Conservation (phyloP, 2,113 vertebrate species). For the Eclectus roratus region DNA sequence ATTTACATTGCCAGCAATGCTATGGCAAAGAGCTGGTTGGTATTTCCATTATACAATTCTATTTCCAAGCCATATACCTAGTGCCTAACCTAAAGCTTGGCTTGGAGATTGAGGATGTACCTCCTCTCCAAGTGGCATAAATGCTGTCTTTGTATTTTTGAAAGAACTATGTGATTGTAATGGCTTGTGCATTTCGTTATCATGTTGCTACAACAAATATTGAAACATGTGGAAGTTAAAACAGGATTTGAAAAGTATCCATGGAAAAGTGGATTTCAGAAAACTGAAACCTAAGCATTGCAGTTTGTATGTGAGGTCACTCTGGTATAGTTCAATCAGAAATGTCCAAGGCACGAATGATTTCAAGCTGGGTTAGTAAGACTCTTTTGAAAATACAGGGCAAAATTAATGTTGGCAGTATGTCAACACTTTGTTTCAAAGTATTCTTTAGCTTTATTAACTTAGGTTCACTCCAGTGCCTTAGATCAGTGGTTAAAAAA, state of each 20-base stretch:
- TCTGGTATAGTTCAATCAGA: neutral
- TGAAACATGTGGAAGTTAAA: neutral
- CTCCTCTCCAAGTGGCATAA: neutral
- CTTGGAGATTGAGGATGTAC: neutral
- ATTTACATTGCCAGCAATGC: slow-evolving; percentile 31
- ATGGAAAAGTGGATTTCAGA: neutral
- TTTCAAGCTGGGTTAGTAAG: neutral
- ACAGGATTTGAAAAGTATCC: neutral
- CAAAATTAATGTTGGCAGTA: neutral
- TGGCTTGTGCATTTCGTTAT: neutral
- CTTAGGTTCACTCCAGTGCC: neutral
- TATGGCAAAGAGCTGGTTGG: slow-evolving; percentile 25
- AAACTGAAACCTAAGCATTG: neutral
- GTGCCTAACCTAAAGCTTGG: neutral
- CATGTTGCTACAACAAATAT: slow-evolving; percentile 38
- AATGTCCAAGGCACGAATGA: neutral
- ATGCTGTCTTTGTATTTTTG: neutral
- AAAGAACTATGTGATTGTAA: neutral
- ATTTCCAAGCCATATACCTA: neutral
- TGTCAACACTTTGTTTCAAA: neutral
- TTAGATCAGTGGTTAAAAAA: neutral
- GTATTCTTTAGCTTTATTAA: neutral
- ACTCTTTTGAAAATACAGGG: neutral
- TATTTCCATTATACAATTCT: slow-evolving; percentile 21
- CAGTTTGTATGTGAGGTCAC: neutral